These are phyloP conservation scores for Sebastolobus altivelis DNA, from an alignment of 2,797 vertebrate genomes.

Conservation along the genomic window DNA sequence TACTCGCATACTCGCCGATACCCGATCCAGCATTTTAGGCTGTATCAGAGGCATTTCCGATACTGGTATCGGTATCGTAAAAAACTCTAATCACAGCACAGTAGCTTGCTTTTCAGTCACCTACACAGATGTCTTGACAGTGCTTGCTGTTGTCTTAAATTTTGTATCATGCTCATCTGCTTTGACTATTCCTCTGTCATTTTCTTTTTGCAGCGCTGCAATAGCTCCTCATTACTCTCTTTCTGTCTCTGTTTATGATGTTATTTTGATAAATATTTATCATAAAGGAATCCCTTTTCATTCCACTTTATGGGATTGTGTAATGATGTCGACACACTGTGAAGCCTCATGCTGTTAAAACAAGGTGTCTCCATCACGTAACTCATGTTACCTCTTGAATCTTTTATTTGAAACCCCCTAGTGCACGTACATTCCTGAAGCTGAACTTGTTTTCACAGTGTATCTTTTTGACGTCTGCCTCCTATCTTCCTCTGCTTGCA, in stretches of 20 bases:
- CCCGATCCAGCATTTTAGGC: neutral
- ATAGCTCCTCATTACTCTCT: slow-evolving; percentile 4
- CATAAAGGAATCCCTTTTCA: slow-evolving; percentile 6
- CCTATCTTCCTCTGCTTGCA: slow-evolving; percentile 70
- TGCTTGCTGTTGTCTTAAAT: slow-evolving; percentile 7
- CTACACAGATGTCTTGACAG: neutral
- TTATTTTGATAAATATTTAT: slow-evolving; percentile 17
- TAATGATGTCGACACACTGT: slow-evolving; percentile 1
- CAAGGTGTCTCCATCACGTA: neutral
- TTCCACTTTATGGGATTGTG: neutral
- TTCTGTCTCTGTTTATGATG: neutral
- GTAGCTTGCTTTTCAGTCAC: neutral
- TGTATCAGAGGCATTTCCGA: neutral
- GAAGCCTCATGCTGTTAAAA: slow-evolving; percentile 17
- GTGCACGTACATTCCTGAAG: slow-evolving; percentile 32
- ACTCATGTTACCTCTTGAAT: neutral
- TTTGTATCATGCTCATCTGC: neutral
- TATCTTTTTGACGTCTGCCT: slow-evolving; percentile 53
- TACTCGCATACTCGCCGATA: neutral
- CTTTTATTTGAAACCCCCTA: neutral
- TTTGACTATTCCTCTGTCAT: neutral
- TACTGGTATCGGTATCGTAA: neutral
- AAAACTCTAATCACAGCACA: neutral
- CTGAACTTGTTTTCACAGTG: slow-evolving; percentile 54
- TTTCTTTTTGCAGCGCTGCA: slow-evolving; percentile 25